phyloP scores from a whole-genome alignment of 2,113 vertebrate genomes.

The Nesospiza acunhae region DNA sequence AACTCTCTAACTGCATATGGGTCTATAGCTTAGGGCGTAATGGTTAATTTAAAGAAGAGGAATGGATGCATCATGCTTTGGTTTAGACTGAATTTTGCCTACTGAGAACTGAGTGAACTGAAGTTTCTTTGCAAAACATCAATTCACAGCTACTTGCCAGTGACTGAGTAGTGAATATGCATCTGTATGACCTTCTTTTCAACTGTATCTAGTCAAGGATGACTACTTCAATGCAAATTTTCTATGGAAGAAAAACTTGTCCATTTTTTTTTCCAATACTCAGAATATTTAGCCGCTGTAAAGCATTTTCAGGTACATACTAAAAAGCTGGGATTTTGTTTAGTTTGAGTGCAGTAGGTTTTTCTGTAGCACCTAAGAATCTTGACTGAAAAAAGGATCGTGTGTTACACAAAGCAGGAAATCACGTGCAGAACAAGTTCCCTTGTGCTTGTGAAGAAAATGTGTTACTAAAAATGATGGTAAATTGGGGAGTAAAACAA shows the following conservation, averaged over 20 bases:
- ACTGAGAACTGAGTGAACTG: neutral
- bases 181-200: neutral
- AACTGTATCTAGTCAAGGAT: neutral
- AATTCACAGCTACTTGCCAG: neutral
- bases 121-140: neutral
- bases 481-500: neutral
- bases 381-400: accelerated
- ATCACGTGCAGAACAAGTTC: neutral
- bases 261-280: neutral
- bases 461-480: neutral
- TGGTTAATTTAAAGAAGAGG: neutral
- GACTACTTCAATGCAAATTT: neutral
- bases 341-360: neutral
- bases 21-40: neutral
- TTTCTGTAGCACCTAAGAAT: neutral
- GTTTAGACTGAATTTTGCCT: neutral
- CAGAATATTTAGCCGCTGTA: neutral
- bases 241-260: neutral
- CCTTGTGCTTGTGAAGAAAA: neutral
- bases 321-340: neutral
- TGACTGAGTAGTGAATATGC: neutral
- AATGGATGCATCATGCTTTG: neutral
- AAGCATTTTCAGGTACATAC: neutral
- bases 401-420: neutral
- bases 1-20: neutral